A percentile compares a stretch with the other conserved stretches of the same genome.
phyloP scores from a whole-genome alignment of 2,797 vertebrate genomes.

The Lepilemur septentrionalis region DNA sequence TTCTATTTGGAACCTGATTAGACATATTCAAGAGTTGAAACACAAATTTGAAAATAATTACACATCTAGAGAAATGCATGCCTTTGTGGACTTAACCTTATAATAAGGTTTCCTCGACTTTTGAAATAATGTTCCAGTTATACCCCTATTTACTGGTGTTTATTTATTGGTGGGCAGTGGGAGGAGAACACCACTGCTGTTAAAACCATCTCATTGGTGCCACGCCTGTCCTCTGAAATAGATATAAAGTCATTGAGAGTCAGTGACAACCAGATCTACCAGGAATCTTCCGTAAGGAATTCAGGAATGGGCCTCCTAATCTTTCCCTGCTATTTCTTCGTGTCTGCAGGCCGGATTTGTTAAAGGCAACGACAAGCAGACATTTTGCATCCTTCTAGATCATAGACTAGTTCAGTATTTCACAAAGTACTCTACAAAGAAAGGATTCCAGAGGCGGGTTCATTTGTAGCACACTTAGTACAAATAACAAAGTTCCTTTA shows the following conservation, averaged over 20 bases:
- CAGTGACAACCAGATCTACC: not conserved
- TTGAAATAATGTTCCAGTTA: not conserved
- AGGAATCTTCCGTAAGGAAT: not conserved
- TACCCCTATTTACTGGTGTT: not conserved
- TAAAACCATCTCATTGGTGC: not conserved
- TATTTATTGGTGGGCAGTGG: not conserved
- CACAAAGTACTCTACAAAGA: not conserved
- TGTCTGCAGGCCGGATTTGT: not conserved
- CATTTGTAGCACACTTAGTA: not conserved
- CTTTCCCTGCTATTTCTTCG: too few species aligned
- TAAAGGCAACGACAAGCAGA: not conserved
- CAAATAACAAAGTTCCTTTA: not conserved
- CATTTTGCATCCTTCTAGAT: not conserved
- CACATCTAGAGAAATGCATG: not conserved
- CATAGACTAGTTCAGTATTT: not conserved
- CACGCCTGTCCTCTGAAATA: not conserved
- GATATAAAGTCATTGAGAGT: not conserved
- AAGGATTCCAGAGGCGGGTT: not conserved
- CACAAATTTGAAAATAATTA: not conserved
- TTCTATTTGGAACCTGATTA: not conserved
- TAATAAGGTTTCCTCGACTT: not conserved
- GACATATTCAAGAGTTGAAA: not conserved
- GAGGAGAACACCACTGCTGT: not conserved
- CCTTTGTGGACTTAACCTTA: not conserved
- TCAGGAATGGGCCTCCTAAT: rapidly evolving